Base-by-base conservation (phyloP, 2,888 invertebrate species). In the Muscina levida region DNA sequence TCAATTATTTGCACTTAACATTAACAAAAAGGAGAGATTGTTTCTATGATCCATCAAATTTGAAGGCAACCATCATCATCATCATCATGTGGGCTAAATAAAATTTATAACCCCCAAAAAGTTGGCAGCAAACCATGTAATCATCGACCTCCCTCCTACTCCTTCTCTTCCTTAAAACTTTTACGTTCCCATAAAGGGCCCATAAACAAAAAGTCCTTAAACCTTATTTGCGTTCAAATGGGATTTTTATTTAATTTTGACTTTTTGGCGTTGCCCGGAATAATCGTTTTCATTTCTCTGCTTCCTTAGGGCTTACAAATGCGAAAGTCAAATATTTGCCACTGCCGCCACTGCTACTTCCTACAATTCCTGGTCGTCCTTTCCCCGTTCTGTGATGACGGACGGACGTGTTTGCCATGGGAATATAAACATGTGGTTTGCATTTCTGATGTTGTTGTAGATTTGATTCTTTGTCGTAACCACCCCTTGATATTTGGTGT, bases 371-470 rank as follows among this genome's bases (percentile, higher is more conserved):
- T 8, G 31, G 8, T 3, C 31, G 70, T 46, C 8, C 31, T 10
- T 11, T 1, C 39, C 37, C 17, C 19, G 66, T 51, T 4, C 46
- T 8, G 31, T 31, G n/a, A n/a, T n/a, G n/a, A n/a, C n/a, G n/a
- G n/a, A n/a, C n/a, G n/a, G n/a, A 31, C 31, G 10, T 72, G 62
- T 76, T 79, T 65, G 73, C 67, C 46, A 73, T 80, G 80, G 80
- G 80, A 80, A 80, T 66, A 74, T 71, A 74, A 80, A 19, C 80
- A 80, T 80, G 80, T 73, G 80, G 70, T 80, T 73, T 73, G 59
- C 73, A 66, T 80, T 73, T 77, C 56, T 73, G 73, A 19, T 51
- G 57, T 53, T 71, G 31, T 48, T 71, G 19, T 31, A 24, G 24
- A 42, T 57, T n/a, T 22, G 22, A 44, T 70, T n/a, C 53, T 1